phyloP scores from a whole-genome alignment of 2,113 vertebrate genomes.

The Mesitornis unicolor region DNA sequence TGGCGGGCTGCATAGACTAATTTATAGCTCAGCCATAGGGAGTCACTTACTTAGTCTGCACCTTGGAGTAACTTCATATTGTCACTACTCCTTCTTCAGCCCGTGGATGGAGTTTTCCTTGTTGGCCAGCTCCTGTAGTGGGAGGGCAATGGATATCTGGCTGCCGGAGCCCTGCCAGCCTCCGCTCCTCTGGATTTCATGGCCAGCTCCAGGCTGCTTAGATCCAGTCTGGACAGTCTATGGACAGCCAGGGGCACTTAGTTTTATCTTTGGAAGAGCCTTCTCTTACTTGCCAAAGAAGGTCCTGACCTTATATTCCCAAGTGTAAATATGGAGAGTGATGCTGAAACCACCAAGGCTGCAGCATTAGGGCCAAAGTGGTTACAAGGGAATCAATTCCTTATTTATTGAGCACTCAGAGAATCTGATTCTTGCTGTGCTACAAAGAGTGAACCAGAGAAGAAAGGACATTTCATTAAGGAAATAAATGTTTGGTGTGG shows the following conservation, averaged over 20 bases:
- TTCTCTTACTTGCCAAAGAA: background rate
- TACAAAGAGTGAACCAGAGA: background rate
- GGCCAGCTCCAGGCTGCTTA: background rate
- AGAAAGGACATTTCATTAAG: conserved; percentile 8
- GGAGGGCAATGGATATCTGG: background rate
- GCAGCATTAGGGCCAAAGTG: background rate
- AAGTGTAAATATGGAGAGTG: accelerated
- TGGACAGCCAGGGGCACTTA: background rate
- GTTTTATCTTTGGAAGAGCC: background rate
- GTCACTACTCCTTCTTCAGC: background rate
- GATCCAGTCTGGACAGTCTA: background rate
- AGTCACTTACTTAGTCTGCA: background rate
- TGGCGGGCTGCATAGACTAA: background rate
- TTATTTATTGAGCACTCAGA: background rate
- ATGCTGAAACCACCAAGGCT: background rate
- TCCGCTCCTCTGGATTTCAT: background rate
- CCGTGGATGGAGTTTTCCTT: background rate
- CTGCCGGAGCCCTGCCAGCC: background rate
- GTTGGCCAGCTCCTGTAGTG: accelerated
- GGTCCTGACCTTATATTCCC: background rate
- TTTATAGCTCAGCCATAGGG: background rate
- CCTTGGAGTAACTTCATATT: background rate
- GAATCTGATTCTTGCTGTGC: background rate
- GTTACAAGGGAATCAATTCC: background rate
- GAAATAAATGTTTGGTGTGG: background rate